phyloP scores from a whole-genome alignment of 2,888 invertebrate genomes.

The Uloborus plumipes region DNA sequence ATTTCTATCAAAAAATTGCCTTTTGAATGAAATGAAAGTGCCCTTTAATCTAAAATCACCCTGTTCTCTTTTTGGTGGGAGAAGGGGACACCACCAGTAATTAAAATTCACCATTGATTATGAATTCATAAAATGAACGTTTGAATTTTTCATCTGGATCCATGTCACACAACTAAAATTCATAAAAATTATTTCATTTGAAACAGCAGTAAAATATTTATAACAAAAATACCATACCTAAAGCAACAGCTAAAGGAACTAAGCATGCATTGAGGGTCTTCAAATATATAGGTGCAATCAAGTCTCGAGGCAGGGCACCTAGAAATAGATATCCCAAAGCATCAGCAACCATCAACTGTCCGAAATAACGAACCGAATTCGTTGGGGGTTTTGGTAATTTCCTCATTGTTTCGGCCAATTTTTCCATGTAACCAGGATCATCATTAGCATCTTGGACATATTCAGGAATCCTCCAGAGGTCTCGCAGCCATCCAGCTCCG shows the following conservation, averaged over 20 bases:
- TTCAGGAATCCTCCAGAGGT: constrained; percentile 85
- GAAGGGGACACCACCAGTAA: too few species aligned
- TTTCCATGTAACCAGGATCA: constrained; percentile 69
- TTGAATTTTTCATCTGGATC: too few species aligned
- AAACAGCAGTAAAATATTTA: too few species aligned
- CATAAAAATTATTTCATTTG: too few species aligned
- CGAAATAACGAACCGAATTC: constrained; percentile 69
- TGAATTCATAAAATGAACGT: too few species aligned
- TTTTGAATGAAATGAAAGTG: too few species aligned
- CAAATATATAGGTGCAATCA: constrained; percentile 80
- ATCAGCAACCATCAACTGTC: constrained; percentile 83
- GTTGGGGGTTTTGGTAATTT: constrained; percentile 75
- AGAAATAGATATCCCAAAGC: constrained; percentile 83
- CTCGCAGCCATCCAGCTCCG: constrained; percentile 88
- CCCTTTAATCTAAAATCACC: too few species aligned
- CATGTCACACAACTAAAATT: too few species aligned
- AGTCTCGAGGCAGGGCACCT: constrained; percentile 83
- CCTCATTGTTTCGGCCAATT: constrained; percentile 77
- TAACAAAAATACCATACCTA: constrained; percentile 75
- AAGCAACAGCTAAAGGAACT: constrained; percentile 80
- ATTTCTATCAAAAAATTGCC: too few species aligned
- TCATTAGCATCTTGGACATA: constrained; percentile 81
- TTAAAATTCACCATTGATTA: too few species aligned
- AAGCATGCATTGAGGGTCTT: constrained; percentile 79
- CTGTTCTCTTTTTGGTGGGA: too few species aligned